Conservation (phyloP, 2,113 vertebrate species). For the Argyrosomus japonicus region DNA sequence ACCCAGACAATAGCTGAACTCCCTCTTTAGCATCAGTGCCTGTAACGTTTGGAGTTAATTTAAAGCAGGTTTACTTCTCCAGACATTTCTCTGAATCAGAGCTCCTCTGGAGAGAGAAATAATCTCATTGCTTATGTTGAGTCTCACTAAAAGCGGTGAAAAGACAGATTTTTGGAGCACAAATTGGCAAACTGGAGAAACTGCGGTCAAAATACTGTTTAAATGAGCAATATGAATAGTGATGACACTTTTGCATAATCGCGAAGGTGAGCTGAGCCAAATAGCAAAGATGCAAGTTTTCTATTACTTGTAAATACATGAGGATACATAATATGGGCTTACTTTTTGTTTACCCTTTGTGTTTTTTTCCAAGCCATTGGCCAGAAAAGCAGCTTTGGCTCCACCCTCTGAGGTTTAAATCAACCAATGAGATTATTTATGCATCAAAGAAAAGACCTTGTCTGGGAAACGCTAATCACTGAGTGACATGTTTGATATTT, state of each 20-base stretch:
- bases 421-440: slow-evolving; percentile 6
- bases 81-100: slow-evolving; percentile 3
- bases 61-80: slow-evolving; percentile 42
- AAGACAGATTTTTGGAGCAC: slow-evolving; percentile 36
- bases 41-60: slow-evolving; percentile 31
- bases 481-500: slow-evolving; percentile 12
- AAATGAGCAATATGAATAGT: slow-evolving; percentile 49
- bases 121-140: slow-evolving; percentile 38
- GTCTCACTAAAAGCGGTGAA: slow-evolving; percentile 15
- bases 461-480: not conserved
- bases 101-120: slow-evolving; percentile 22
- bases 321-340: slow-evolving; percentile 4
- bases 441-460: not conserved
- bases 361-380: not conserved
- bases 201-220: slow-evolving; percentile 10
- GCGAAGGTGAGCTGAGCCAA: slow-evolving; percentile 37
- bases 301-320: slow-evolving; percentile 36
- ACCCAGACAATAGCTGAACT: slow-evolving; percentile 10
- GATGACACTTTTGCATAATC: slow-evolving; percentile 44
- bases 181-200: slow-evolving; percentile 8
- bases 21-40: not conserved
- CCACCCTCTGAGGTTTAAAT: slow-evolving; percentile 6
- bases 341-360: not conserved
- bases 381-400: not conserved
- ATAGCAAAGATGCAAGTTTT: slow-evolving; percentile 35